Evolutionary conservation across 2,113 vertebrate species (phyloP).

Genomic region (Pipa parva): DNA sequence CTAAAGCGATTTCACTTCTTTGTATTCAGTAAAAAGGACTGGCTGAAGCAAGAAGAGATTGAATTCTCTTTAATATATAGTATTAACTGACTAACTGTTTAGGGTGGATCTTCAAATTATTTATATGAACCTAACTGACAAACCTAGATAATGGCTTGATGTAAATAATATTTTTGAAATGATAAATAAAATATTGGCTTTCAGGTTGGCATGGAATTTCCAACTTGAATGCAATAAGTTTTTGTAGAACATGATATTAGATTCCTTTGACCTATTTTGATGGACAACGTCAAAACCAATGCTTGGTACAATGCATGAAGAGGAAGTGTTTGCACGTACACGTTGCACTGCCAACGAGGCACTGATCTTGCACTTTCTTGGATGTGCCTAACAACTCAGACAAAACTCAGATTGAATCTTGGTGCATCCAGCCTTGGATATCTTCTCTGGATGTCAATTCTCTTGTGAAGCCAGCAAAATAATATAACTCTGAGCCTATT

Average conservation of each 20-base stretch:
- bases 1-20: too few relatives aligned
- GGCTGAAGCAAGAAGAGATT: slow-evolving; percentile 41
- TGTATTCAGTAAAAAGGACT: slow-evolving; percentile 48
- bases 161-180: slow-evolving; percentile 50
- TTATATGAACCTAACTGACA: slow-evolving; percentile 60
- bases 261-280: slow-evolving; percentile 34
- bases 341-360: slow-evolving; percentile 53
- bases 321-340: slow-evolving; percentile 56
- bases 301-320: slow-evolving; percentile 60
- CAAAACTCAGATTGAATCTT: slow-evolving; percentile 54
- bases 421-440: slow-evolving; percentile 51
- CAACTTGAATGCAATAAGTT: slow-evolving; percentile 55
- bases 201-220: slow-evolving; percentile 47
- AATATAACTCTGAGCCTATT: slow-evolving; percentile 55
- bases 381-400: slow-evolving; percentile 55
- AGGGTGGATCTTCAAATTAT: slow-evolving; percentile 14
- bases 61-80: slow-evolving; percentile 4
- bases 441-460: slow-evolving; percentile 59
- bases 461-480: slow-evolving; percentile 72
- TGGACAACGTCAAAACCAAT: slow-evolving; percentile 44
- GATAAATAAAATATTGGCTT: slow-evolving; percentile 49
- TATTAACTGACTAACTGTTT: slow-evolving; percentile 6
- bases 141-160: slow-evolving; percentile 48
- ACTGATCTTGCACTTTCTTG: slow-evolving; percentile 55
- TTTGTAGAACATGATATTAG: slow-evolving; percentile 45